A percentile compares a stretch with the other conserved stretches of the same genome.
phyloP scores from a whole-genome alignment of 2,888 invertebrate genomes.

The Laothoe populi region DNA sequence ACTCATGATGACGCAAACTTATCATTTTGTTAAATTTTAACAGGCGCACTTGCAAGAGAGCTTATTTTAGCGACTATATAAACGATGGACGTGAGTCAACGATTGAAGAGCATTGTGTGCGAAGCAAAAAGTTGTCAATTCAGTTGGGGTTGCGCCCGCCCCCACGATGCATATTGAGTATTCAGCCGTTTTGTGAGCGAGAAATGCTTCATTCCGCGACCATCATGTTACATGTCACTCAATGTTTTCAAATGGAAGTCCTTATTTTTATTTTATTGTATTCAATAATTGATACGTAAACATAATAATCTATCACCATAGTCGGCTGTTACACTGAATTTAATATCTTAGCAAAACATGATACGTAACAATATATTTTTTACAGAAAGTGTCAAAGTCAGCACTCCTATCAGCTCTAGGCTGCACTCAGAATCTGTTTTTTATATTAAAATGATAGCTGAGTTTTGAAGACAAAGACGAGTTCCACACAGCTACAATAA shows the following conservation, averaged over 20 bases:
- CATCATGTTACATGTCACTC: conserved; percentile 34
- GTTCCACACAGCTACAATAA: too few species aligned
- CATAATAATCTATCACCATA: too few species aligned
- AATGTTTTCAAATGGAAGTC: conserved; percentile 40
- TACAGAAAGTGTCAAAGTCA: too few species aligned
- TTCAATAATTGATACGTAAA: neutral
- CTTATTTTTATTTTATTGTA: neutral
- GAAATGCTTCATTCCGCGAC: conserved; percentile 24
- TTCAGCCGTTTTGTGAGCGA: conserved; percentile 15
- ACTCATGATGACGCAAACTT: conserved; percentile 66
- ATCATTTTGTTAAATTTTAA: conserved; percentile 68
- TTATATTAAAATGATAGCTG: too few species aligned
- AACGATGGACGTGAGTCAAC: conserved; percentile 55
- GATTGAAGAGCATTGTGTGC: conserved; percentile 68
- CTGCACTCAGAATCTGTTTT: too few species aligned
- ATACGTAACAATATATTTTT: too few species aligned
- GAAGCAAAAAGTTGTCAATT: conserved; percentile 70
- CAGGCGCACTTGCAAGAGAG: conserved; percentile 63
- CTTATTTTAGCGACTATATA: conserved; percentile 64
- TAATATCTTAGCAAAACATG: too few species aligned
- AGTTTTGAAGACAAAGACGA: too few species aligned
- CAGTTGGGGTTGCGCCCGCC: conserved; percentile 41
- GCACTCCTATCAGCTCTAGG: too few species aligned
- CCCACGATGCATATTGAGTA: conserved; percentile 34
- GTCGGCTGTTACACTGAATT: too few species aligned